A percentile compares a stretch with the other conserved stretches of the same genome.
phyloP scores from a whole-genome alignment of 2,888 invertebrate genomes.

The Kuschelorhynchus macadamiae region DNA sequence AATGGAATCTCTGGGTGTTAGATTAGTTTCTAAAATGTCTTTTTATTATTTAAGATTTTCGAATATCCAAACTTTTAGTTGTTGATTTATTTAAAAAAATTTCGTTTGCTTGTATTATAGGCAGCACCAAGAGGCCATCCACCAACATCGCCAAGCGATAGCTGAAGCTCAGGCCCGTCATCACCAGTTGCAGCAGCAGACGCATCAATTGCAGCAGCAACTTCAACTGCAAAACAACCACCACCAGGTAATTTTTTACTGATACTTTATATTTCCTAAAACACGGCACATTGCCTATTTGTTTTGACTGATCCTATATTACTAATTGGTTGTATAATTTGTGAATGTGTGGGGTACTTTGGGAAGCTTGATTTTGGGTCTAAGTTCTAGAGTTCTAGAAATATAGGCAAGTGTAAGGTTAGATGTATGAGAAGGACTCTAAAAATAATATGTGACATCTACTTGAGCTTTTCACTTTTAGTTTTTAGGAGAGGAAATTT shows the following conservation, averaged over 20 bases:
- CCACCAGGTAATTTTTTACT: constrained; percentile 61
- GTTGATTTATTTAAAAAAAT: background rate
- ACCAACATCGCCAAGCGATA: constrained; percentile 64
- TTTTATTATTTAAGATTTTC: too few species aligned
- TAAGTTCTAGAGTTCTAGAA: constrained; percentile 43
- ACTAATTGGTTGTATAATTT: too few species aligned
- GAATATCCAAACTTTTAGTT: too few species aligned
- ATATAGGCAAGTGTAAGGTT: constrained; percentile 34
- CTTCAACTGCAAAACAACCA: constrained; percentile 69
- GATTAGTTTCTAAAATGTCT: too few species aligned
- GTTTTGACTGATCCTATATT: too few species aligned
- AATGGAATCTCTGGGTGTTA: too few species aligned
- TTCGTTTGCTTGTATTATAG: constrained; percentile 57
- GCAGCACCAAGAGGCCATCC: constrained; percentile 63
- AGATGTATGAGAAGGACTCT: constrained; percentile 34
- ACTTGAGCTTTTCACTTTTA: constrained; percentile 9
- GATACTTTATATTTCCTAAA: too few species aligned
- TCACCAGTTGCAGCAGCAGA: constrained; percentile 70
- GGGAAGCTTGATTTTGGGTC: constrained; percentile 48
- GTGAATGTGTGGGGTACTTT: too few species aligned
- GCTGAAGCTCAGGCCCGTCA: constrained; percentile 69
- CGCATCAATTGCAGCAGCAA: constrained; percentile 68
- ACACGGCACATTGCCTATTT: too few species aligned
- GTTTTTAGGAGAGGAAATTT: background rate
- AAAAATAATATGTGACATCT: background rate